Base-by-base conservation (phyloP, 2,113 vertebrate species). In the Leuciscus idus region DNA sequence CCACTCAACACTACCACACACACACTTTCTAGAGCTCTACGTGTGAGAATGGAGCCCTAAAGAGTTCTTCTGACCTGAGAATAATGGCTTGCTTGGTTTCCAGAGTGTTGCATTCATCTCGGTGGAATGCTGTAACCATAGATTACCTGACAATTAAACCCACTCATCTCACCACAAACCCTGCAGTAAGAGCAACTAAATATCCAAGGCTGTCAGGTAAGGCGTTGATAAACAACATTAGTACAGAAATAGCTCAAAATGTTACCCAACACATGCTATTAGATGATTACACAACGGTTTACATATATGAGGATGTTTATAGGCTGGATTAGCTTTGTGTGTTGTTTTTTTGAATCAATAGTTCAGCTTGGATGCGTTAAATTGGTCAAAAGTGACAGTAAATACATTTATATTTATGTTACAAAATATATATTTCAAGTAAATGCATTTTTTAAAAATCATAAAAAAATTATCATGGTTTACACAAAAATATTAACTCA, bases 81-180 rank as follows among this genome's bases (percentile, higher is more conserved):
- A 64, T 70, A 88, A 88, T 73, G 84, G 81, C 78, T 88, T 48
- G 28, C 84, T 86, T 86, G 85, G 84, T 79, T 86, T 84, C 79
- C 64, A 36, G 48, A 83, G 84, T 86, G 81, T 88, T 79, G 84
- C 84, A 81, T 82, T 83, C 46, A 30, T 81, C 66, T 74, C 66
- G 28, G 87, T 57, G 78, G 87, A 83, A 81, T 81, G 76, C n/a
- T 23, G 85, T 86, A 57, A 83, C 84, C 87, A 85, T 85, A 73
- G 48, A 68, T 84, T 84, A 68, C 81, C 48, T 50, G 73, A 70
- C 84, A 62, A 61, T 72, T 70, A 43, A 28, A 50, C 75, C 84
- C 72, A 73, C 81, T 77, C 73, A 57, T 89, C 81, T 89, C 68
- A 68, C 19, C 81, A 79, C 83, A 70, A 73, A 39, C 82, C 39